A percentile compares a stretch with the other conserved stretches of the same genome.
These are phyloP conservation scores for Cirrhinus mrigala DNA, from an alignment of 2,797 vertebrate genomes.

Conservation along the genomic window DNA sequence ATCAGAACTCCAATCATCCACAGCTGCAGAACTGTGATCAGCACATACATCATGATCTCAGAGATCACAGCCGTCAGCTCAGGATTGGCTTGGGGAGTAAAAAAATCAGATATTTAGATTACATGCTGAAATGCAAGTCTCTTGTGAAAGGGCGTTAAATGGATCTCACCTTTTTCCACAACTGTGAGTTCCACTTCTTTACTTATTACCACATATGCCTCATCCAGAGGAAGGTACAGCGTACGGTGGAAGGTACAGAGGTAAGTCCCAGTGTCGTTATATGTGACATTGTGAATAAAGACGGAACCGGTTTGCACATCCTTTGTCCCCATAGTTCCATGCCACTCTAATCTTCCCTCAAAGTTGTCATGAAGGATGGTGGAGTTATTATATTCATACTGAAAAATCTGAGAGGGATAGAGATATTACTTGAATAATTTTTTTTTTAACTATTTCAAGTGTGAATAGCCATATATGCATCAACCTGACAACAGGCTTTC, in stretches of 20 bases:
- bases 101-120: neutral
- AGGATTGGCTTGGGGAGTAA: slow-evolving; percentile 76
- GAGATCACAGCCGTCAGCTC: slow-evolving; percentile 86
- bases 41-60: slow-evolving; percentile 92
- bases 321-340: slow-evolving; percentile 74
- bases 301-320: slow-evolving; percentile 87
- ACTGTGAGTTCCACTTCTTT: slow-evolving; percentile 85
- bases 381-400: slow-evolving; percentile 71
- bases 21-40: slow-evolving; percentile 88
- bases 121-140: neutral
- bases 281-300: slow-evolving; percentile 82
- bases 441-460: neutral
- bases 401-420: slow-evolving; percentile 80
- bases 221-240: slow-evolving; percentile 70
- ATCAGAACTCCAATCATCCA: slow-evolving; percentile 89
- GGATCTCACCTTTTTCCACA: slow-evolving; percentile 79
- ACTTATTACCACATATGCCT: slow-evolving; percentile 75
- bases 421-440: neutral
- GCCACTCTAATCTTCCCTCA: slow-evolving; percentile 80
- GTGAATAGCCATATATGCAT: neutral
- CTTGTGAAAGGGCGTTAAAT: neutral
- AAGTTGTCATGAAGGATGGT: slow-evolving; percentile 76
- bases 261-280: slow-evolving; percentile 85
- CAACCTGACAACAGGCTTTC: neutral
- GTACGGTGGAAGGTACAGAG: slow-evolving; percentile 84